These are phyloP conservation scores for Pelosia muscerda DNA, from an alignment of 2,888 invertebrate genomes.

Conservation along the genomic window DNA sequence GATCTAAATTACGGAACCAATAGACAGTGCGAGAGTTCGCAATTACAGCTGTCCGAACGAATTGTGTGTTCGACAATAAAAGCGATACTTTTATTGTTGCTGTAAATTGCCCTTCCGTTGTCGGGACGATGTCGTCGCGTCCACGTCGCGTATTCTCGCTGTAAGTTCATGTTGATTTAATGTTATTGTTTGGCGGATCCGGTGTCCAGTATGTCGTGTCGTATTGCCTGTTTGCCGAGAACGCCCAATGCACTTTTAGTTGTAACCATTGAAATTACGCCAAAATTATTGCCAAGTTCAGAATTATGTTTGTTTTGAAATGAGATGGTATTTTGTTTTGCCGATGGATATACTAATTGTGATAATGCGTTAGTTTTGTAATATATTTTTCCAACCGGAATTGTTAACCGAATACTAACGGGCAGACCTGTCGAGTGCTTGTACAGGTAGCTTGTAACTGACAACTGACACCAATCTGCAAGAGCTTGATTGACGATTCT, in stretches of 20 bases:
- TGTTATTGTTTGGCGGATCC: slow-evolving; percentile 69
- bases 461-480: too few species aligned
- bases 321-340: not conserved
- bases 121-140: slow-evolving; percentile 71
- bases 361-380: not conserved
- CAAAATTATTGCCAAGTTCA: slow-evolving; percentile 3
- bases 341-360: not conserved
- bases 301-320: not conserved
- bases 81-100: slow-evolving; percentile 83
- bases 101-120: slow-evolving; percentile 76
- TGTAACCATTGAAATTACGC: slow-evolving; percentile 13
- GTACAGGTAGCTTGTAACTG: too few species aligned
- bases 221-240: slow-evolving; percentile 4
- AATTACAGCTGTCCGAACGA: slow-evolving; percentile 84
- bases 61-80: slow-evolving; percentile 83
- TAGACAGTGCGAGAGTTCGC: slow-evolving; percentile 79
- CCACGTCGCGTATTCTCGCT: slow-evolving; percentile 65
- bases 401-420: too few species aligned
- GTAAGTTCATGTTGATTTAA: slow-evolving; percentile 75
- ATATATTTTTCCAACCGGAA: too few species aligned
- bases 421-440: too few species aligned
- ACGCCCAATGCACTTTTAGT: slow-evolving; percentile 37
- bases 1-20: slow-evolving; percentile 81
- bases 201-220: slow-evolving; percentile 36
- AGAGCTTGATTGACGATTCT: too few species aligned